Percentiles rank a stretch among this genome's conserved stretches.
phyloP scores from a whole-genome alignment of 1,140 invertebrate species.

The Bradynema listronoti region DNA sequence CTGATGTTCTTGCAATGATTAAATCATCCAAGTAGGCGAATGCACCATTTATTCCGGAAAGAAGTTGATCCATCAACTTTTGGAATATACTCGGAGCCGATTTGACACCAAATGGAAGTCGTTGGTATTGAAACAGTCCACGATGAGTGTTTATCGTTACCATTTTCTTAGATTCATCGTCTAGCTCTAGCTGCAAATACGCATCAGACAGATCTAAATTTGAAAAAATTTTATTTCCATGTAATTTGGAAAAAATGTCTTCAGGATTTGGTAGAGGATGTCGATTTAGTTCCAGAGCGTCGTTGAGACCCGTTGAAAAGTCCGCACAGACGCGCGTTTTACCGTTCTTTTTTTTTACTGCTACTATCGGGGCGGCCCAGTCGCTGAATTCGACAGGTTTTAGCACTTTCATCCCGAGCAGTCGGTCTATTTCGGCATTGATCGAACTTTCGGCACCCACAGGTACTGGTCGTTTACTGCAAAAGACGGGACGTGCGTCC shows the following conservation, averaged over 20 bases:
- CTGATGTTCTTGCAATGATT: no score
- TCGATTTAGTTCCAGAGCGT: constrained; percentile 14
- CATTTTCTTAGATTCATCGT: constrained; percentile 28
- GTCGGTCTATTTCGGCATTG: no score
- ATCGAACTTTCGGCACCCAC: no score
- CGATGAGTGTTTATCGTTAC: constrained; percentile 21
- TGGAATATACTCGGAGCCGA: constrained; percentile 57
- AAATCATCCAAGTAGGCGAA: constrained; percentile 32
- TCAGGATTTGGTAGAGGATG: constrained; percentile 37
- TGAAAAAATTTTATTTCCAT: constrained; percentile 24
- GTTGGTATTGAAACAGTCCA: constrained; percentile 56
- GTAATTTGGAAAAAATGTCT: constrained; percentile 31
- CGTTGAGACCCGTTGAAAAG: constrained; percentile 48
- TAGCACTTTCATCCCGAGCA: no score
- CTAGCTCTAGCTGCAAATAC: constrained; percentile 31
- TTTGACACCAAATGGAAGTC: constrained; percentile 61
- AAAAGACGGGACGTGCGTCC: no score
- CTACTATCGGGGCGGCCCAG: constrained; percentile 60
- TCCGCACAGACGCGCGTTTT: constrained; percentile 56
- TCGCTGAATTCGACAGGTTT: constrained; percentile 48
- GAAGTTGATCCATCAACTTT: constrained; percentile 56
- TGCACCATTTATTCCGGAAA: constrained; percentile 43
- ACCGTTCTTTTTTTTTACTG: constrained; percentile 58
- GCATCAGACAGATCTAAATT: constrained; percentile 41
- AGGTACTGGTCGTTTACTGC: no score